phyloP scores from a whole-genome alignment of 2,888 invertebrate genomes.

The Aquatica leii region DNA sequence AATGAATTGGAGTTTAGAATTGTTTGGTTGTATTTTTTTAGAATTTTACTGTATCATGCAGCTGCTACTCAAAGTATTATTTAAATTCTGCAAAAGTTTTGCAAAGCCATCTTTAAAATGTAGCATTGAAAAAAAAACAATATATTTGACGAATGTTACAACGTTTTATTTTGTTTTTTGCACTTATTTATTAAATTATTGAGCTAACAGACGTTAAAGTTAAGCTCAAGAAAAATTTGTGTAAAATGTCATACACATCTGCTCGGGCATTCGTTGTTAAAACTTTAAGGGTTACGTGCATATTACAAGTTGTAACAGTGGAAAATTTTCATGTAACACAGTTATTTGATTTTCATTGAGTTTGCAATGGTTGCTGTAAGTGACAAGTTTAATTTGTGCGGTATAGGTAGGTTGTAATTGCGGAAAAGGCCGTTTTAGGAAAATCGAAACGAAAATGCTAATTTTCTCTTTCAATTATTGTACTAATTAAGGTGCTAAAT shows the following conservation, averaged over 20 bases:
- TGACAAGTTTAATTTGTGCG: slow-evolving; percentile 20
- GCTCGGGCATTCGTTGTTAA: slow-evolving; percentile 16
- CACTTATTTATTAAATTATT: slow-evolving; percentile 21
- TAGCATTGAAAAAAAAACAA: slow-evolving; percentile 30
- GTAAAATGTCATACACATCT: slow-evolving; percentile 29
- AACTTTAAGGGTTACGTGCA: slow-evolving; percentile 25
- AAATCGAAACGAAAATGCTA: too few relatives aligned
- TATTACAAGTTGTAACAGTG: slow-evolving; percentile 20
- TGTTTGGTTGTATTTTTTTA: slow-evolving; percentile 24
- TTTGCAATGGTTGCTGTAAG: slow-evolving; percentile 13
- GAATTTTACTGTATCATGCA: slow-evolving; percentile 47
- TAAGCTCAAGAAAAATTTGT: slow-evolving; percentile 31
- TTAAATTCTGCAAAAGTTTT: slow-evolving; percentile 47
- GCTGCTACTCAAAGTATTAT: slow-evolving; percentile 48
- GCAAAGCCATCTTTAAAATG: slow-evolving; percentile 37
- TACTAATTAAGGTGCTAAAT: too few relatives aligned
- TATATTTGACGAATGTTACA: slow-evolving; percentile 20
- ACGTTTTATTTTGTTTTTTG: slow-evolving; percentile 5
- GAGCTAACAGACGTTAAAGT: slow-evolving; percentile 25
- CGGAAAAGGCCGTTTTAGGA: background rate
- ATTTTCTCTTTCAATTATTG: too few relatives aligned
- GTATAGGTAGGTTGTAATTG: background rate
- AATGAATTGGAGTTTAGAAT: slow-evolving; percentile 30
- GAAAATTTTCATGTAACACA: slow-evolving; percentile 20
- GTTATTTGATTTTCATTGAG: slow-evolving; percentile 21